Conservation (phyloP, 2,888 invertebrate species). For the Clostera curtula region DNA sequence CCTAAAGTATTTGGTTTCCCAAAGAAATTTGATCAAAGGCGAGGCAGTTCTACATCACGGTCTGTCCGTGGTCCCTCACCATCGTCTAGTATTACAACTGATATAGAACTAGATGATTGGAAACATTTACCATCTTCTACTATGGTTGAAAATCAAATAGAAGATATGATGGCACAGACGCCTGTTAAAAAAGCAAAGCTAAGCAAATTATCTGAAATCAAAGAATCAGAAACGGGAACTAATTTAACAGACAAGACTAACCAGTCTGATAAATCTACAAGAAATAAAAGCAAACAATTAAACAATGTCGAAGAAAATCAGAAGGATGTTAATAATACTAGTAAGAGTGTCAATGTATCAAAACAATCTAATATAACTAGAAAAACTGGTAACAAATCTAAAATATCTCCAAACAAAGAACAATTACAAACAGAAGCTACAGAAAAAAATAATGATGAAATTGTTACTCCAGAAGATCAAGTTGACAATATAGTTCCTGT, state of each 20-base stretch:
- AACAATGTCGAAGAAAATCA: too few relatives aligned
- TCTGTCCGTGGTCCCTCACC: constrained; percentile 35
- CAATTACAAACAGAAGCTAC: too few relatives aligned
- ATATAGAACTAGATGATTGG: constrained; percentile 61
- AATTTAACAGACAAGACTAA: constrained; percentile 22
- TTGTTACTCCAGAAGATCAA: too few relatives aligned
- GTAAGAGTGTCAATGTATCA: too few relatives aligned
- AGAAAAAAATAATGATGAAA: too few relatives aligned
- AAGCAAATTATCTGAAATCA: constrained; percentile 34
- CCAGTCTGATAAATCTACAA: constrained; percentile 23
- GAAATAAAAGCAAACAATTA: too few relatives aligned
- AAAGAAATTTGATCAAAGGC: constrained; percentile 25
- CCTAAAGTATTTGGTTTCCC: constrained; percentile 44
- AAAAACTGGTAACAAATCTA: too few relatives aligned
- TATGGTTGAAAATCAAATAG: constrained; percentile 52
- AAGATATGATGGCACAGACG: constrained; percentile 29
- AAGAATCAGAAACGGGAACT: constrained; percentile 24
- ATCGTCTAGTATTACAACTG: constrained; percentile 41
- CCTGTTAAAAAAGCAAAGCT: constrained; percentile 37
- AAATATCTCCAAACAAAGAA: too few relatives aligned
- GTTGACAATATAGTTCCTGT: too few relatives aligned
- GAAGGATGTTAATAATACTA: too few relatives aligned
- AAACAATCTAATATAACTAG: too few relatives aligned
- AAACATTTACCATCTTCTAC: constrained; percentile 60
- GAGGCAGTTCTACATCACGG: constrained; percentile 22